phyloP scores from a whole-genome alignment of 2,888 invertebrate genomes.

The Metacarcinus magister region DNA sequence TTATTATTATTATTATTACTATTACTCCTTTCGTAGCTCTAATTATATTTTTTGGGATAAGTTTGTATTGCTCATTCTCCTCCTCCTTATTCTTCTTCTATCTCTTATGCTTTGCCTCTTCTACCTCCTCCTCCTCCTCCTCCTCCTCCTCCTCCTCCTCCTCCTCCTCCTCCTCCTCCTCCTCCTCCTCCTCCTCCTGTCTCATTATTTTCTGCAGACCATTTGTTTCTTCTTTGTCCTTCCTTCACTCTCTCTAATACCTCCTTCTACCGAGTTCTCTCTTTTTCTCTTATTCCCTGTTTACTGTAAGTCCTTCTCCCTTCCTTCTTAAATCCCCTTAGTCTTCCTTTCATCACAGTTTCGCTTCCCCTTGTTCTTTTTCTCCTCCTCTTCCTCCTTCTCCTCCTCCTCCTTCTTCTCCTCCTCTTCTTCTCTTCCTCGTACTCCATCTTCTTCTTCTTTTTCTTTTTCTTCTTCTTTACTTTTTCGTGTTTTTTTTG shows the following conservation, averaged over 20 bases:
- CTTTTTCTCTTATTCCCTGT: background rate
- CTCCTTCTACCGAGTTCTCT: background rate
- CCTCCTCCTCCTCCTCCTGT: background rate
- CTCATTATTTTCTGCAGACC: background rate
- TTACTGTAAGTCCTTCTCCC: background rate
- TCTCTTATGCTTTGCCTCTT: background rate
- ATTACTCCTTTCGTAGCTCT: background rate
- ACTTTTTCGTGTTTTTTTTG: background rate
- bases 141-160: slow-evolving; percentile 13
- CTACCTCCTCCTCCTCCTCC: background rate
- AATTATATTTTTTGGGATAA: background rate
- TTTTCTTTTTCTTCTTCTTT: background rate
- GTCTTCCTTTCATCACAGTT: background rate
- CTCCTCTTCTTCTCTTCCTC: background rate
- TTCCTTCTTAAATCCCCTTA: background rate
- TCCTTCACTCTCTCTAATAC: slow-evolving; percentile 14
- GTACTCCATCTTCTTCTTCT: background rate
- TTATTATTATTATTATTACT: too few relatives aligned
- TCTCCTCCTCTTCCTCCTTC: background rate
- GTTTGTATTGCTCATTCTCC: background rate
- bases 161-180: background rate
- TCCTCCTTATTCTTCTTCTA: background rate
- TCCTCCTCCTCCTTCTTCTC: too few relatives aligned
- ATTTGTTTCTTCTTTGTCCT: slow-evolving; percentile 9
- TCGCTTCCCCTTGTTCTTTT: background rate